Evolutionary conservation across 2,888 invertebrate species (phyloP).

Genomic region (Phortica magna): DNA sequence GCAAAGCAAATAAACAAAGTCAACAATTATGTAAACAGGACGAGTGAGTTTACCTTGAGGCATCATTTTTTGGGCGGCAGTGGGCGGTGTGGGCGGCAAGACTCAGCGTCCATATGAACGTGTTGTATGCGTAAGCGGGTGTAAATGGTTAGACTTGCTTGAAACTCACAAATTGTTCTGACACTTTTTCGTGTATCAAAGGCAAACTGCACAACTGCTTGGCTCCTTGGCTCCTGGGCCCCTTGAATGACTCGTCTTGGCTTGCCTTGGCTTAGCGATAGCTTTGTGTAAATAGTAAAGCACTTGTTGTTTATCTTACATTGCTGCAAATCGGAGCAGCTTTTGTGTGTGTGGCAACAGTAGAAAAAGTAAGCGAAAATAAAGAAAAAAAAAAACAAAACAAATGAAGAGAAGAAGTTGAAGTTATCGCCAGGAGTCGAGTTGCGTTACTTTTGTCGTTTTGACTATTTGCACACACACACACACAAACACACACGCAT

Average conservation of each 20-base stretch:
- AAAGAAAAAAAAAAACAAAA: not conserved
- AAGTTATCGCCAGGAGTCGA: slow-evolving; percentile 1
- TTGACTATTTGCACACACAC: not conserved
- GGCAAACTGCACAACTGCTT: not conserved
- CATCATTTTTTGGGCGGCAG: not conserved
- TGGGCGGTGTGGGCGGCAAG: not conserved
- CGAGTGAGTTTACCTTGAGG: slow-evolving; percentile 9
- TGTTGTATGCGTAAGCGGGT: not conserved
- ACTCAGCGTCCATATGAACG: not conserved
- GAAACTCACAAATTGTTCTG: slow-evolving; percentile 19
- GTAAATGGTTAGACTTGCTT: not conserved
- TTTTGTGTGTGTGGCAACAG: not conserved
- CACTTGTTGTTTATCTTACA: slow-evolving; percentile 11
- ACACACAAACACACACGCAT: not conserved
- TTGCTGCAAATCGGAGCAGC: slow-evolving; percentile 1
- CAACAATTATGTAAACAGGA: slow-evolving; percentile 20
- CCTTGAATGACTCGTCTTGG: not conserved
- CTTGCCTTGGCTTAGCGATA: not conserved
- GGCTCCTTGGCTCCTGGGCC: not conserved
- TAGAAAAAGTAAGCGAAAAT: not conserved
- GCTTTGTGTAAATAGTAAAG: slow-evolving; percentile 21
- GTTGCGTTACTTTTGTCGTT: slow-evolving; percentile 16
- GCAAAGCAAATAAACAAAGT: slow-evolving; percentile 22
- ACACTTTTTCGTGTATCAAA: slow-evolving; percentile 16
- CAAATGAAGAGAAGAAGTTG: not conserved